Base-by-base conservation (phyloP, 2,888 invertebrate species). In the Himalopsyche tibetana region DNA sequence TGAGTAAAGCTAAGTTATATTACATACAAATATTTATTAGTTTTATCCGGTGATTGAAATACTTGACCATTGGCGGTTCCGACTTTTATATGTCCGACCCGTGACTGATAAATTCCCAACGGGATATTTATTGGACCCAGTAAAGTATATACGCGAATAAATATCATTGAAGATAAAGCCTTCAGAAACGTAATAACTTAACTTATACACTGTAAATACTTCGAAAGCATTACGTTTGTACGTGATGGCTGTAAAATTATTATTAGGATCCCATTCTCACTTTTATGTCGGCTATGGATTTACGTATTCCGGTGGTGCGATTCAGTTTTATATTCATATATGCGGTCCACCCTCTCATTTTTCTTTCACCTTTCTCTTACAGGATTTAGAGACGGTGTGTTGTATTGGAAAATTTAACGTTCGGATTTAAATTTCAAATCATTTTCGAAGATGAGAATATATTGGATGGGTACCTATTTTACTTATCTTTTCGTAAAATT, bases 351-450 rank as follows among this genome's bases (percentile, higher is more conserved):
- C 55, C 56, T 55, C 56, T 63, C 82, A 55, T 36, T 55, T 55
- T 82, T 82, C 55, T 82, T 82, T 82, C 82, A 82, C 82, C 82
- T 82, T 82, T 82, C 82, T 56, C 40, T 56, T 38, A 55, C 51
- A 82, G 82, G 82, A 82, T 80, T 80, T 80, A 80, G 80, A 80
- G 19, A 80, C 38, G 82, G 82, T 55, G 55, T 82, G 82, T 82
- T 82, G 80, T 82, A 82, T 82, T 56, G 55, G 55, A 82, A 55
- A 82, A 82, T 56, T 82, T 56, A 82, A 82, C 82, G 82, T 56
- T 55, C 40, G 36, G 82, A 82, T 82, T 82, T 82, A 82, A 82
- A 82, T 55, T 82, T 82, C 82, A 82, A 82, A 82, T 82, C 45
- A 82, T 55, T 55, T 56, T 38, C 56, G 55, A 82, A 82, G 56